Evolutionary conservation across 1,140 invertebrate species (phyloP).

Genomic region (Bactericera cockerelli): DNA sequence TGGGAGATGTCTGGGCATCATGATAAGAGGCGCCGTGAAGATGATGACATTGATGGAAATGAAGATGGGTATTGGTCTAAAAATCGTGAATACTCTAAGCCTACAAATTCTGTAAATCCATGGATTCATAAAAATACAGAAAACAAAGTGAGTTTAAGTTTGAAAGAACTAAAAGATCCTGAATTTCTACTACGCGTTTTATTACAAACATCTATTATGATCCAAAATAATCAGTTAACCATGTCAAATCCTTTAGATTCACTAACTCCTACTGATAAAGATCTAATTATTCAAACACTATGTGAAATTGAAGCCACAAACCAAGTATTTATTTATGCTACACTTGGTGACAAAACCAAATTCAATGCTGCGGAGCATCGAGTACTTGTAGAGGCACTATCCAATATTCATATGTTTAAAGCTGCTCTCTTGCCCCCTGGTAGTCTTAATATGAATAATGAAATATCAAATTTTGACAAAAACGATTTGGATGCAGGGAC

Average conservation of each 20-base stretch:
- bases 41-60: conserved; percentile 2
- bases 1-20: no score
- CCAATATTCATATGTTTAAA: conserved; percentile 4
- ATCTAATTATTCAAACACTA: neutral
- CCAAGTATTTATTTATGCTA: neutral
- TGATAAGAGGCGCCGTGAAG: no score
- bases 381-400: neutral
- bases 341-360: neutral
- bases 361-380: conserved; percentile 2
- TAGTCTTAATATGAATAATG: neutral
- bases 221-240: conserved; percentile 1
- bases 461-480: neutral
- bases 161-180: neutral
- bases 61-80: neutral
- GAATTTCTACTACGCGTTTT: neutral
- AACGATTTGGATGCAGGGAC: neutral
- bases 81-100: neutral
- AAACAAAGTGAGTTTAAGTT: neutral
- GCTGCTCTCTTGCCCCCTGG: neutral
- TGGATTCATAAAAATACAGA: neutral
- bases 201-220: conserved; percentile 4
- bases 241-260: neutral
- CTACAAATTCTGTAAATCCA: neutral
- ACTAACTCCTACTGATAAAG: neutral
- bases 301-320: neutral